Evolutionary conservation across 2,797 vertebrate species (phyloP).

Genomic region (Pachyuromys duprasi): DNA sequence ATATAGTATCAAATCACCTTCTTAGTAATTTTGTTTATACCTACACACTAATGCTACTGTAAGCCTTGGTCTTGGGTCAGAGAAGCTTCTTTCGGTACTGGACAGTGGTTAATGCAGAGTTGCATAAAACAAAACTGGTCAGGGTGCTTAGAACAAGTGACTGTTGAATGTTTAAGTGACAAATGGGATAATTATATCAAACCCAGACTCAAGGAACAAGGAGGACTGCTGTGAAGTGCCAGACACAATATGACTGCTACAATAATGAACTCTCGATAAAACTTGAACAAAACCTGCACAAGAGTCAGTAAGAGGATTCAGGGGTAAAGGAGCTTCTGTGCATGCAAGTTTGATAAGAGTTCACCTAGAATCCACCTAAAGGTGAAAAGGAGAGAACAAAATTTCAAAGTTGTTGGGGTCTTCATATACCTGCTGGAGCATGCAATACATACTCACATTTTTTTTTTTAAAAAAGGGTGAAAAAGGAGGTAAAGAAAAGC

Average conservation of each 20-base stretch:
- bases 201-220: not conserved
- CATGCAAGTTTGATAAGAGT: not conserved
- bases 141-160: not conserved
- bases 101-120: not conserved
- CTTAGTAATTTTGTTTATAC: not conserved
- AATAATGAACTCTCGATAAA: not conserved
- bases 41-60: not conserved
- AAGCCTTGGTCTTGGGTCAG: not conserved
- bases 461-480: not conserved
- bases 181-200: not conserved
- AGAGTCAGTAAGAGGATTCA: not conserved
- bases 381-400: not conserved
- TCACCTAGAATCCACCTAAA: not conserved
- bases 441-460: not conserved
- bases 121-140: not conserved
- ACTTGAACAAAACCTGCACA: not conserved
- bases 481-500: not conserved
- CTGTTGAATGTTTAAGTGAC: not conserved
- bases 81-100: not conserved
- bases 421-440: not conserved
- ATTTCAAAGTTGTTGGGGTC: not conserved
- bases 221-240: not conserved
- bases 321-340: not conserved
- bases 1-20: not conserved
- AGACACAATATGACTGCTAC: not conserved